These are phyloP conservation scores for Macrostomum lignano DNA, from an alignment of 1,140 invertebrate species.

Conservation along the genomic window DNA sequence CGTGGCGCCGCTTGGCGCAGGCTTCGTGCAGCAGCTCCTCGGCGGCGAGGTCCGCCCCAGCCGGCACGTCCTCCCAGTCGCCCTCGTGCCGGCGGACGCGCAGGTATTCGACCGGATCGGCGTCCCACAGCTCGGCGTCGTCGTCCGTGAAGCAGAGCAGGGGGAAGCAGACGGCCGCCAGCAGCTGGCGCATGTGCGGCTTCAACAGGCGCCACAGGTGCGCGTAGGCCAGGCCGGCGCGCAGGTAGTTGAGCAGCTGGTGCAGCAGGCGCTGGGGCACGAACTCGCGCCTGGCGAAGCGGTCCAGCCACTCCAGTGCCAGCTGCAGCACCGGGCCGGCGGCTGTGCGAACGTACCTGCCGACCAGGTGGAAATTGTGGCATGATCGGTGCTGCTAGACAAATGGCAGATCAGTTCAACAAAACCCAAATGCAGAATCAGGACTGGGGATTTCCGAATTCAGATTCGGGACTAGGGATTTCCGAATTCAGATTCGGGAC, in stretches of 20 bases:
- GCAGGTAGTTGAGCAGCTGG: slow-evolving; percentile 53
- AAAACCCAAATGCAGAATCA: too few species aligned
- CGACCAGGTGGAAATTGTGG: too few species aligned
- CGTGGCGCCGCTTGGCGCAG: slow-evolving; percentile 74
- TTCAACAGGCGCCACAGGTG: slow-evolving; percentile 85
- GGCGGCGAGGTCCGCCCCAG: slow-evolving; percentile 66
- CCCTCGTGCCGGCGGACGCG: too few species aligned
- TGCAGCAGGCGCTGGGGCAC: slow-evolving; percentile 68
- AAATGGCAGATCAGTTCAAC: too few species aligned
- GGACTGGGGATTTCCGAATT: too few species aligned
- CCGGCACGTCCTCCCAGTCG: too few species aligned
- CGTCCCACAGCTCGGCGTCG: slow-evolving; percentile 78
- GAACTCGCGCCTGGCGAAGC: slow-evolving; percentile 56
- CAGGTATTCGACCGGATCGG: slow-evolving; percentile 83
- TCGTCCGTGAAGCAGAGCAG: slow-evolving; percentile 70
- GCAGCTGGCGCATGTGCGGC: slow-evolving; percentile 37
- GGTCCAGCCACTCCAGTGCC: slow-evolving; percentile 39
- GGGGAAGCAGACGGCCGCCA: slow-evolving; percentile 52
- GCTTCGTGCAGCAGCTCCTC: slow-evolving; percentile 56
- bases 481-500: too few species aligned
- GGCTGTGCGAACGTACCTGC: neutral
- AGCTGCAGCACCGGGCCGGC: slow-evolving; percentile 20
- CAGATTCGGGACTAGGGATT: too few species aligned
- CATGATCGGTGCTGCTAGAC: too few species aligned
- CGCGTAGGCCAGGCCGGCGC: slow-evolving; percentile 66